Conservation (phyloP, 2,797 vertebrate species). For the Naso thynnoides region DNA sequence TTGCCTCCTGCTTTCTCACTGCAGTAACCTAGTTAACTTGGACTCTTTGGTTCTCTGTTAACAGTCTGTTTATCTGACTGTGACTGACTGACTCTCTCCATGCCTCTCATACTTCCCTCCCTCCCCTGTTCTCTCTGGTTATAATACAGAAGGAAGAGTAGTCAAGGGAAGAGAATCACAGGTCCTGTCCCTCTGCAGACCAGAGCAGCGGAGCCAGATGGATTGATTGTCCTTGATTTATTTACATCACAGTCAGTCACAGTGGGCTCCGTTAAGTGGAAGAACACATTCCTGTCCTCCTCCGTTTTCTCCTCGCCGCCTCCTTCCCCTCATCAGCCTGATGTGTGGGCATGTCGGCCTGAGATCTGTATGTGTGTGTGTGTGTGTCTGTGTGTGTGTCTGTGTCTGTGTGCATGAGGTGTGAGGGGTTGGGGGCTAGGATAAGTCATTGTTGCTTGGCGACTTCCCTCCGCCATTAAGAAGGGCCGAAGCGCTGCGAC, state of each 20-base stretch:
- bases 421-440: slow-evolving; percentile 74
- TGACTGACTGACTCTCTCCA: slow-evolving; percentile 59
- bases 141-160: slow-evolving; percentile 58
- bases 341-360: slow-evolving; percentile 74
- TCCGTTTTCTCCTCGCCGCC: slow-evolving; percentile 28
- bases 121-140: slow-evolving; percentile 41
- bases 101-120: slow-evolving; percentile 12
- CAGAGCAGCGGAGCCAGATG: slow-evolving; percentile 65
- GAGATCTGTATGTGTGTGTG: slow-evolving; percentile 66
- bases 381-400: slow-evolving; percentile 20
- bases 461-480: slow-evolving; percentile 84
- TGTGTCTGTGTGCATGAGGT: slow-evolving; percentile 12
- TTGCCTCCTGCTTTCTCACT: slow-evolving; percentile 30
- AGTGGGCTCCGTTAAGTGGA: slow-evolving; percentile 78
- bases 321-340: slow-evolving; percentile 60
- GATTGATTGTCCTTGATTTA: slow-evolving; percentile 81
- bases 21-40: slow-evolving; percentile 58
- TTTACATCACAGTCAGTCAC: slow-evolving; percentile 85
- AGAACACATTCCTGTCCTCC: slow-evolving; percentile 63
- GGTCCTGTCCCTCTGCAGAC: slow-evolving; percentile 57
- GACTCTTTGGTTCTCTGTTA: slow-evolving; percentile 83
- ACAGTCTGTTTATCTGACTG: slow-evolving; percentile 74
- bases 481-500: slow-evolving; percentile 83
- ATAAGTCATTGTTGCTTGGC: slow-evolving; percentile 83
- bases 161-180: slow-evolving; percentile 55